Percentiles rank a stretch among this genome's conserved stretches.
Evolutionary conservation across 1,140 invertebrate species (phyloP).

Genomic region (Drosophila novamexicana): DNA sequence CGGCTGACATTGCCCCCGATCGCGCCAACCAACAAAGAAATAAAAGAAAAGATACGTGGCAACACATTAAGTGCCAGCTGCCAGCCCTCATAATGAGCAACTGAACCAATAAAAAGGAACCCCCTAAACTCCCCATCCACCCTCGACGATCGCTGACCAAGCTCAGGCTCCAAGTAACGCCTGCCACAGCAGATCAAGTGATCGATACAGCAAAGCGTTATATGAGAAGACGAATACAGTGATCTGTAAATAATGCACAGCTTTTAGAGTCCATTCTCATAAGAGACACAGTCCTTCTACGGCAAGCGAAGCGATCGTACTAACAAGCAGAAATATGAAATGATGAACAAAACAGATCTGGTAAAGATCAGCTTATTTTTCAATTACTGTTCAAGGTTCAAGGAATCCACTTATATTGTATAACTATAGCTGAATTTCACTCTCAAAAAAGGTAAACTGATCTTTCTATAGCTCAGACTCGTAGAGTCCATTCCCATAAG

Average conservation of each 20-base stretch:
- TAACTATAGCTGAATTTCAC: no score
- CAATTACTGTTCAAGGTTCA: no score
- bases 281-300: no score
- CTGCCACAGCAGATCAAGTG: background rate
- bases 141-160: background rate
- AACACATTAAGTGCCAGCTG: no score
- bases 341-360: no score
- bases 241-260: background rate
- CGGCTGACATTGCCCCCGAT: conserved; percentile 17
- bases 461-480: no score
- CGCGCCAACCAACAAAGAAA: conserved; percentile 17
- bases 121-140: background rate
- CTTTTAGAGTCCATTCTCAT: background rate
- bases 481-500: no score
- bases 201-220: background rate
- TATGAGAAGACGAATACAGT: background rate
- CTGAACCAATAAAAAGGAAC: conserved; percentile 1
- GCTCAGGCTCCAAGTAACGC: background rate
- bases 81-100: background rate
- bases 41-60: background rate
- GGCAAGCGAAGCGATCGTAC: no score
- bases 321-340: no score
- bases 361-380: no score
- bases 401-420: no score
- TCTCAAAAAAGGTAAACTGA: no score